These are phyloP conservation scores for Euschistus heros DNA, from an alignment of 1,140 invertebrate genomes.

Conservation along the genomic window DNA sequence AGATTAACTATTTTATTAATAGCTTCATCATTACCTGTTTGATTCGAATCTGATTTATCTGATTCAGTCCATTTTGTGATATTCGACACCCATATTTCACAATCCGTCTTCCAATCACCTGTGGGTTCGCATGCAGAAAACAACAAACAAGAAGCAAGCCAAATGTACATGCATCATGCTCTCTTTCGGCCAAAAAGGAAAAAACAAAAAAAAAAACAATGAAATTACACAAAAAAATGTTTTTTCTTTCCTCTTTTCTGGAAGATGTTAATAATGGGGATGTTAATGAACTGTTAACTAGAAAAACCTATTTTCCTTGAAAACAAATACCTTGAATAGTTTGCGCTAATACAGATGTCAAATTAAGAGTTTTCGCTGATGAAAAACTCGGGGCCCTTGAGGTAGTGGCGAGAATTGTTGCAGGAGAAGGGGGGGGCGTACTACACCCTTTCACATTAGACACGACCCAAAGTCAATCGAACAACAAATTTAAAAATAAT, in stretches of 20 bases:
- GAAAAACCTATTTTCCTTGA: constrained; percentile 5
- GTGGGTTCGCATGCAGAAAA: constrained; percentile 10
- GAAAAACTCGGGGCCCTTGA: constrained; percentile 25
- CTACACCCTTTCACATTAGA: constrained; percentile 19
- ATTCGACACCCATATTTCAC: constrained; percentile 6
- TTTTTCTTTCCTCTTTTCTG: not conserved
- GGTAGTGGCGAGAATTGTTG: constrained; percentile 27
- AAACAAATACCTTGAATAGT: constrained; percentile 36
- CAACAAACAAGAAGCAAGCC: constrained; percentile 1
- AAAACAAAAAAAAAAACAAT: not conserved
- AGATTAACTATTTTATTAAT: too few species aligned
- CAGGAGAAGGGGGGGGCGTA: constrained; percentile 30
- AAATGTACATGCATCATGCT: not conserved
- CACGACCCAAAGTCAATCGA: constrained; percentile 4
- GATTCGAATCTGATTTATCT: constrained; percentile 7
- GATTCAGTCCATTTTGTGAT: constrained; percentile 7
- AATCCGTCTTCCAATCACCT: constrained; percentile 7
- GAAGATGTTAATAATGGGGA: constrained; percentile 2
- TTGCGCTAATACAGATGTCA: constrained; percentile 38
- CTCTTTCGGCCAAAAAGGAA: not conserved
- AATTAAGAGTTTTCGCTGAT: constrained; percentile 32
- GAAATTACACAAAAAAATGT: not conserved
- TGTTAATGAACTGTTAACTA: constrained; percentile 11
- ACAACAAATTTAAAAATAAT: constrained; percentile 6
- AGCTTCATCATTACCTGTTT: constrained; percentile 3